Conservation (phyloP, 2,888 invertebrate genomes). For the Drosophila bunnanda region DNA sequence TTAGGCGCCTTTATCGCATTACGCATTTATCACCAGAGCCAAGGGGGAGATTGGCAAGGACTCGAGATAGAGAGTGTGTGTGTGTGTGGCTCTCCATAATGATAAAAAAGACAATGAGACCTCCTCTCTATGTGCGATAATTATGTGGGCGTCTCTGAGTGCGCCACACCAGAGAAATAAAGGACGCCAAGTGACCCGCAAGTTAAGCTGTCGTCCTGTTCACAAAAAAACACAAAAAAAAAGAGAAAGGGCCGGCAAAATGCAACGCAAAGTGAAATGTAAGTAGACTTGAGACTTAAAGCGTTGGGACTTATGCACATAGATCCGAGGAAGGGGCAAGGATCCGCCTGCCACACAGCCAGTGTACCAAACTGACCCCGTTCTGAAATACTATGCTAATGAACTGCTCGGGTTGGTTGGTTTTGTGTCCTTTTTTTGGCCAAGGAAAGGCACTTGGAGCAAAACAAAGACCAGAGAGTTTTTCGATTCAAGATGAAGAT, state of each 20-base stretch:
- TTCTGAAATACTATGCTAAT: slow-evolving; percentile 59
- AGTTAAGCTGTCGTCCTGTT: slow-evolving; percentile 42
- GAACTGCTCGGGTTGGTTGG: slow-evolving; percentile 40
- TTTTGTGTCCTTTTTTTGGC: slow-evolving; percentile 19
- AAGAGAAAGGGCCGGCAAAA: slow-evolving; percentile 33
- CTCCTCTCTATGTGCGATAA: slow-evolving; percentile 47
- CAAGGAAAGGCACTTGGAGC: neutral
- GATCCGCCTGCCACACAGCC: neutral
- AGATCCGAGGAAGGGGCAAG: slow-evolving; percentile 4
- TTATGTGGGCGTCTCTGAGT: slow-evolving; percentile 54
- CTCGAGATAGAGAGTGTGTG: slow-evolving; percentile 13
- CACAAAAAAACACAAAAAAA: slow-evolving; percentile 5
- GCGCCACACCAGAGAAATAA: slow-evolving; percentile 28
- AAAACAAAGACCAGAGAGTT: slow-evolving; percentile 13
- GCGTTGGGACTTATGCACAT: slow-evolving; percentile 47
- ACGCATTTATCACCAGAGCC: slow-evolving; percentile 43
- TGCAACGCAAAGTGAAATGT: slow-evolving; percentile 61
- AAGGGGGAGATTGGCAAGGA: slow-evolving; percentile 10
- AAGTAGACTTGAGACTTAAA: slow-evolving; percentile 57
- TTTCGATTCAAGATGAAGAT: slow-evolving; percentile 9
- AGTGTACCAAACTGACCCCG: slow-evolving; percentile 28
- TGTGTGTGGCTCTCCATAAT: slow-evolving; percentile 43
- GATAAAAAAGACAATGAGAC: slow-evolving; percentile 54
- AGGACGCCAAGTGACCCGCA: slow-evolving; percentile 53
- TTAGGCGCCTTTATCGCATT: slow-evolving; percentile 68